A percentile compares a stretch with the other conserved stretches of the same genome.
These are phyloP conservation scores for Nerophis ophidion DNA, from an alignment of 2,113 vertebrate species.

Conservation along the genomic window DNA sequence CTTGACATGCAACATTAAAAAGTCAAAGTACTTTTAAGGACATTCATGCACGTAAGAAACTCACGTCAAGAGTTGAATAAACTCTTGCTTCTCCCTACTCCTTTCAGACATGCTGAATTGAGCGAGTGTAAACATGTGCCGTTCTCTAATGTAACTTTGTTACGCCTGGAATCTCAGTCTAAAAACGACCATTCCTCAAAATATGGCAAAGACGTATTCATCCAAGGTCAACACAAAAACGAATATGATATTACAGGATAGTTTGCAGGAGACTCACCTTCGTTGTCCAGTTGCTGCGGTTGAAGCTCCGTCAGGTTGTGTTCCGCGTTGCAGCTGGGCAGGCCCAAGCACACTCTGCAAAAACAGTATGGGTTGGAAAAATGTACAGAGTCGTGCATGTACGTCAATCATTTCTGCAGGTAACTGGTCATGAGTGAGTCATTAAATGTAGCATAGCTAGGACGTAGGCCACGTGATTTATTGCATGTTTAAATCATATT, in stretches of 20 bases:
- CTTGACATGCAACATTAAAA: no score
- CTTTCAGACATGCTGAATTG: no score
- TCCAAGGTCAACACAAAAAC: background rate
- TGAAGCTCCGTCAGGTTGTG: slow-evolving; percentile 71
- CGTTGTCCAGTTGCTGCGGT: slow-evolving; percentile 33
- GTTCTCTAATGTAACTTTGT: no score
- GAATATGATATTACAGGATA: background rate
- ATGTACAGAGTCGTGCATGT: slow-evolving; percentile 1
- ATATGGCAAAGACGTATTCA: background rate
- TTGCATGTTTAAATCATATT: background rate
- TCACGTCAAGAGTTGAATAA: no score
- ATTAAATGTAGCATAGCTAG: slow-evolving; percentile 39
- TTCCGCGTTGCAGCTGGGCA: slow-evolving; percentile 74
- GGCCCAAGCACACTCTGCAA: slow-evolving; percentile 76
- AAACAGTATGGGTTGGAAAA: slow-evolving; percentile 40
- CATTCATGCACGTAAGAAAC: no score
- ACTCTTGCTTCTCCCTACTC: no score
- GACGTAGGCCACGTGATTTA: background rate
- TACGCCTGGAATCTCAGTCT: no score
- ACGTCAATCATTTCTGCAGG: slow-evolving; percentile 53
- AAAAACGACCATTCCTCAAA: no score
- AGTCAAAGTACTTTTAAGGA: no score
- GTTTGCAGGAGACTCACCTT: slow-evolving; percentile 53
- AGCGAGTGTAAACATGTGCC: no score
- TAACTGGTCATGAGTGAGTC: slow-evolving; percentile 43